Evolutionary conservation across 2,797 vertebrate genomes (phyloP).

Genomic region (Eutrigla gurnardus): DNA sequence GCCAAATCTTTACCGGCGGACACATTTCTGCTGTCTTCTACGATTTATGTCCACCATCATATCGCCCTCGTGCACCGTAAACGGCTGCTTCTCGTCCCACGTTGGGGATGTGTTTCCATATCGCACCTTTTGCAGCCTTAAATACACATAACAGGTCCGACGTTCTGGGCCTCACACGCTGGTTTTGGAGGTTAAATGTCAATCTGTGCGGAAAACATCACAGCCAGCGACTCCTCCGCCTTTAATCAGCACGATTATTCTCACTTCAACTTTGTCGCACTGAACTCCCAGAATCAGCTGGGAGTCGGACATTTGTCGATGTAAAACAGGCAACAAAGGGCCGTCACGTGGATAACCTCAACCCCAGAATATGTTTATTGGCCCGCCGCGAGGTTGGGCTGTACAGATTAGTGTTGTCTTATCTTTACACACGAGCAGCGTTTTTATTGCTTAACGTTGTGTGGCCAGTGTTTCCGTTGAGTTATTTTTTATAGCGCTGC

Average conservation of each 20-base stretch:
- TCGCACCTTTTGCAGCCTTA: background rate
- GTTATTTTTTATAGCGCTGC: background rate
- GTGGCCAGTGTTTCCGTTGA: background rate
- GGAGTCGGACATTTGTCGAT: background rate
- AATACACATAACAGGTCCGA: background rate
- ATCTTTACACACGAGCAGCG: constrained; percentile 20
- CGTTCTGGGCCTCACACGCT: background rate
- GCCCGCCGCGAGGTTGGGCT: constrained; percentile 4
- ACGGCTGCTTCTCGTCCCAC: background rate
- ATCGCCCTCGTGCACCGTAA: too few species aligned
- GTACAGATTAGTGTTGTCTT: constrained; percentile 28
- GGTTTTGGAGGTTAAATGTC: background rate
- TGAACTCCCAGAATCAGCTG: background rate
- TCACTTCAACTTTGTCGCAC: background rate
- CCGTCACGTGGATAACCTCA: constrained; percentile 1
- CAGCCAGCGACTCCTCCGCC: background rate
- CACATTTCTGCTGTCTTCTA: too few species aligned
- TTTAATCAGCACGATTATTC: background rate
- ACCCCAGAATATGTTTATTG: background rate
- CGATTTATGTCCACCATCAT: too few species aligned
- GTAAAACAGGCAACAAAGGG: constrained; percentile 2
- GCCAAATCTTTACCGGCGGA: too few species aligned
- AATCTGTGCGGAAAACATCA: background rate
- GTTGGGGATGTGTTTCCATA: background rate
- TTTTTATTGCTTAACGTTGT: background rate